Evolutionary conservation across 2,113 vertebrate genomes (phyloP).

Genomic region (Laticauda laticaudata): DNA sequence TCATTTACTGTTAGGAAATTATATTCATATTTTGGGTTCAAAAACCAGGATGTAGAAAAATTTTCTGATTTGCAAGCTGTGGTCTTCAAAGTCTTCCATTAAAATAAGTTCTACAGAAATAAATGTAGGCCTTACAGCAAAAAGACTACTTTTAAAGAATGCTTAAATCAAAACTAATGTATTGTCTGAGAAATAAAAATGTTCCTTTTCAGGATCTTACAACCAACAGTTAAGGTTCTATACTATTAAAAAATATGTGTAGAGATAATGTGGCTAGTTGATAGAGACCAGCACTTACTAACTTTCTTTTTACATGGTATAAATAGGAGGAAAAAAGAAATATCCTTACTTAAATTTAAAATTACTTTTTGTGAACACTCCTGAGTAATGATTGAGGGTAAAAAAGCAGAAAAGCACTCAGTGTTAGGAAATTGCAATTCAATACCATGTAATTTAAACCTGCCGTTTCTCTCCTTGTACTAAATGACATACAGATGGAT

Average conservation of each 20-base stretch:
- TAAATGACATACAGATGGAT: conserved; percentile 90
- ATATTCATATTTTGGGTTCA: conserved; percentile 86
- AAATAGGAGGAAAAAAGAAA: conserved; percentile 66
- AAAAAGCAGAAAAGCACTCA: conserved; percentile 81
- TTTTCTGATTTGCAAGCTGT: conserved; percentile 81
- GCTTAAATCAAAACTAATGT: conserved; percentile 84
- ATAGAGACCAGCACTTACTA: conserved; percentile 70
- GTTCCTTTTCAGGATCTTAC: conserved; percentile 74
- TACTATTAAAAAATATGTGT: conserved; percentile 73
- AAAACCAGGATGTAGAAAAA: conserved; percentile 83
- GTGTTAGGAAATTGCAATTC: conserved; percentile 87
- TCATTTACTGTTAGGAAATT: conserved; percentile 84
- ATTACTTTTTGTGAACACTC: conserved; percentile 82
- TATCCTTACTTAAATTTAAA: conserved; percentile 79
- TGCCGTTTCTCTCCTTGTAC: conserved; percentile 80
- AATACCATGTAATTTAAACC: conserved; percentile 90
- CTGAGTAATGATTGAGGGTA: conserved; percentile 81
- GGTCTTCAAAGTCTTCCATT: conserved; percentile 68
- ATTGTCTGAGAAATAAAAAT: conserved; percentile 77
- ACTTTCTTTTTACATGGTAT: conserved; percentile 42
- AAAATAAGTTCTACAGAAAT: conserved; percentile 64
- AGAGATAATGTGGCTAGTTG: conserved; percentile 73
- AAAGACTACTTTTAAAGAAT: conserved; percentile 77
- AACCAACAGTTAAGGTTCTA: conserved; percentile 76
- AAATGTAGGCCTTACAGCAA: conserved; percentile 72